Percentiles rank a stretch among this genome's conserved stretches.
These are phyloP conservation scores for Steatocranus sp. DNA, from an alignment of 2,797 vertebrate species.

Conservation along the genomic window DNA sequence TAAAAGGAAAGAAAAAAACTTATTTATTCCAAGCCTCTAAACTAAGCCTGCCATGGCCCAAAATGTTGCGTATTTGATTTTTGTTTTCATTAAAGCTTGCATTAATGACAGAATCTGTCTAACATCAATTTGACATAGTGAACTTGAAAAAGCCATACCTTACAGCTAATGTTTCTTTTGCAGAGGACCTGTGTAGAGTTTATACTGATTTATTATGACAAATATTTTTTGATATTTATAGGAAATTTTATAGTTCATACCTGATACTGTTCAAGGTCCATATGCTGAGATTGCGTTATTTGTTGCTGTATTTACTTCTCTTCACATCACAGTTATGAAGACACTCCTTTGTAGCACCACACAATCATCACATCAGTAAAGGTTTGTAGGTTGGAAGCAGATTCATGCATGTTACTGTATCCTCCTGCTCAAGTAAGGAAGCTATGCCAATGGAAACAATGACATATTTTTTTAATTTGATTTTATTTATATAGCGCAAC, in stretches of 20 bases:
- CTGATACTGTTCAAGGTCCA: neutral
- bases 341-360: neutral
- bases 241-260: neutral
- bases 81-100: neutral
- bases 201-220: neutral
- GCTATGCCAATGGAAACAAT: neutral
- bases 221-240: neutral
- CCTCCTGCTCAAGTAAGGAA: neutral
- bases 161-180: neutral
- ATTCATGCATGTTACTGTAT: neutral
- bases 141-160: neutral
- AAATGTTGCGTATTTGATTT: neutral
- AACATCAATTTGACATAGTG: neutral
- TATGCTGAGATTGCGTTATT: neutral
- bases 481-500: neutral
- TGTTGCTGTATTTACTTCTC: neutral
- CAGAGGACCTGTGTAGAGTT: neutral
- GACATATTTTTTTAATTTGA: neutral
- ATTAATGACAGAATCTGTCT: neutral
- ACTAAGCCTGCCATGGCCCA: neutral
- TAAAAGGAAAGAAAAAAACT: neutral
- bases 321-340: neutral
- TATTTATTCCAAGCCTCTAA: neutral
- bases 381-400: neutral
- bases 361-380: neutral